A percentile compares a stretch with the other conserved stretches of the same genome.
These are phyloP conservation scores for Phymastichus coffea DNA, from an alignment of 1,140 invertebrate genomes.

Conservation along the genomic window DNA sequence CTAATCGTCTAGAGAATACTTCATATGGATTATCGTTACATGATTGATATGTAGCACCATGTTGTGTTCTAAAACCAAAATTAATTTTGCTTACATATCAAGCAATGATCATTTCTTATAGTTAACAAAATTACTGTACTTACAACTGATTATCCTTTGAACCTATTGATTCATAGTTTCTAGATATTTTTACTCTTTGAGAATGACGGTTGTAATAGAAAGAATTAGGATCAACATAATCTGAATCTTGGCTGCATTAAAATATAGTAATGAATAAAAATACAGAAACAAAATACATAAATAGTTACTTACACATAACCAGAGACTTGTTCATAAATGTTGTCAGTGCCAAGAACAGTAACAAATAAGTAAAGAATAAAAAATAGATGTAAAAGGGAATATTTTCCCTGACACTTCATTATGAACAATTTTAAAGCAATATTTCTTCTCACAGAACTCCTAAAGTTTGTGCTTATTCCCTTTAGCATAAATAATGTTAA, in stretches of 20 bases:
- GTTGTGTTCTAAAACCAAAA: background rate
- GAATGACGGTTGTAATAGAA: constrained; percentile 34
- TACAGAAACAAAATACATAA: background rate
- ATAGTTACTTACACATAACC: background rate
- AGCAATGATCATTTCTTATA: background rate
- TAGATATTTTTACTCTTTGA: constrained; percentile 10
- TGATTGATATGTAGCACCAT: background rate
- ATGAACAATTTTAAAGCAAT: no score
- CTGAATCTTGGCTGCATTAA: constrained; percentile 26
- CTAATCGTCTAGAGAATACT: constrained; percentile 38
- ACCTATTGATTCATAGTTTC: background rate
- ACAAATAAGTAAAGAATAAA: background rate
- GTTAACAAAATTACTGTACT: background rate
- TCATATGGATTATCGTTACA: constrained; percentile 31
- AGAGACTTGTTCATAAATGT: constrained; percentile 15
- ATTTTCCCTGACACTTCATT: no score
- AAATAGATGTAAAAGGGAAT: no score
- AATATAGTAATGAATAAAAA: background rate
- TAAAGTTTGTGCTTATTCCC: no score
- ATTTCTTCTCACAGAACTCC: no score
- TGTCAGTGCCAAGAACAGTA: background rate
- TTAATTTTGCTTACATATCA: background rate
- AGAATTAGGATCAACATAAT: constrained; percentile 39
- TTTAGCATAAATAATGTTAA: no score
- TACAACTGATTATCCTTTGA: background rate